Percentiles rank a stretch among this genome's conserved stretches.
Conservation (phyloP, 2,797 vertebrate genomes). For the Pseudochirops corinnae region DNA sequence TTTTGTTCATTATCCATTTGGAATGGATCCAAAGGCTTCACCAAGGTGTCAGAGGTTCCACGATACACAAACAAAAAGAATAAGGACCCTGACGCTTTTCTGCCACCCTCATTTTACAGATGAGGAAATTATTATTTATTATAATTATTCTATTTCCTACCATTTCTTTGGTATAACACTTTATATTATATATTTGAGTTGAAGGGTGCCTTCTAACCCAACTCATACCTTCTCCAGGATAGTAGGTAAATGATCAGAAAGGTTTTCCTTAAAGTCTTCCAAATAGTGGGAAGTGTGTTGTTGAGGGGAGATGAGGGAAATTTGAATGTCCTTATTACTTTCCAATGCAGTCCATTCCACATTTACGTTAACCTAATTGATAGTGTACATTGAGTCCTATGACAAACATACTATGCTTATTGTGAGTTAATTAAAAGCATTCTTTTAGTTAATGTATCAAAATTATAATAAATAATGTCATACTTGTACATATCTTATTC, state of each 20-base stretch:
- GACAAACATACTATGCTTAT: not conserved
- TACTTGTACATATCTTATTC: not conserved
- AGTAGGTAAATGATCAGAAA: not conserved
- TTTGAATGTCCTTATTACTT: not conserved
- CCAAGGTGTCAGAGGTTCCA: not conserved
- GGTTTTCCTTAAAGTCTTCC: not conserved
- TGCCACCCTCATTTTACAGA: not conserved
- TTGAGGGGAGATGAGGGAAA: not conserved
- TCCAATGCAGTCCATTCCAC: not conserved
- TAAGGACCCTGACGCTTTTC: not conserved
- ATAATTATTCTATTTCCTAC: not conserved
- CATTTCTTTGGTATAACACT: not conserved
- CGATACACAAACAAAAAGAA: not conserved
- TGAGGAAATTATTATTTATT: not conserved
- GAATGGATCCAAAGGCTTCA: not conserved
- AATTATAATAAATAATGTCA: not conserved
- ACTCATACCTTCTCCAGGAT: not conserved
- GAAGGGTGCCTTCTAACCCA: not conserved
- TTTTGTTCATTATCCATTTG: not conserved
- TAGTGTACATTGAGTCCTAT: not conserved
- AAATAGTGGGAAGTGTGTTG: not conserved
- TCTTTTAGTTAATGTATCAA: not conserved
- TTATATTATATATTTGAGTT: not conserved
- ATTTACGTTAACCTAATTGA: not conserved
- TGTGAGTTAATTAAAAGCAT: not conserved